Evolutionary conservation across 1,140 invertebrate species (phyloP), one percentile per base, ranked within the genome.

Genomic region (Diachasmimorpha longicaudata): DNA sequence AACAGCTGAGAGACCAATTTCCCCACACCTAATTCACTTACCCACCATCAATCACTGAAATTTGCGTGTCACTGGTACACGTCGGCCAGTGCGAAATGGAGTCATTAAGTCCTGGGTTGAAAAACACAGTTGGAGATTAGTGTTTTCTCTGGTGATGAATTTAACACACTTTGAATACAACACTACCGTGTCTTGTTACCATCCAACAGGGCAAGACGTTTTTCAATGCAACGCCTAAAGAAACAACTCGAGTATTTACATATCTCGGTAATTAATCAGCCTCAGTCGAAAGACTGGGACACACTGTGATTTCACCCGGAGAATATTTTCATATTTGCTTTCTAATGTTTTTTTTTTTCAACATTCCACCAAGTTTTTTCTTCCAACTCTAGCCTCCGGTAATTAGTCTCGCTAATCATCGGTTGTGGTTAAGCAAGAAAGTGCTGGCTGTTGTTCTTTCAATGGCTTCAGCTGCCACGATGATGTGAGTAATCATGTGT

Each of bases 101-200:
- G 58, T 63, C 58, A 63, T 63, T 63, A 63, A 63, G 19, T 25
- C 48, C 21, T 88, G 88, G 86, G 81, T 87, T 84, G 58, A 63
- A 63, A 63, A 63, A 63, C 85, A 81, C 78, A 76, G 77, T 77
- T 79, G 83, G 86, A 87, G 85, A 86, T 88, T 87, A 88, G 86
- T 87, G 85, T 85, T 87, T 87, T 86, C 87, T 87, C 85, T 31
- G 58, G 58, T 63, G 58, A 63, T 63, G 58, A 63, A 63, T 63
- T 63, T 87, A 82, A 87, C 84, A 87, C 77, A 74, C 85, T 85
- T 81, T 86, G 86, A 85, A 88, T 89, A 87, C 86, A 87, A 80
- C 87, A 89, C 85, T 86, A 87, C 82, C 74, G 48, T 44, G 63
- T 69, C 74, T 77, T 81, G 84, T 83, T 79, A 77, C 68, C 78